Conservation (phyloP, 2,797 vertebrate species). For the Chelmon rostratus region DNA sequence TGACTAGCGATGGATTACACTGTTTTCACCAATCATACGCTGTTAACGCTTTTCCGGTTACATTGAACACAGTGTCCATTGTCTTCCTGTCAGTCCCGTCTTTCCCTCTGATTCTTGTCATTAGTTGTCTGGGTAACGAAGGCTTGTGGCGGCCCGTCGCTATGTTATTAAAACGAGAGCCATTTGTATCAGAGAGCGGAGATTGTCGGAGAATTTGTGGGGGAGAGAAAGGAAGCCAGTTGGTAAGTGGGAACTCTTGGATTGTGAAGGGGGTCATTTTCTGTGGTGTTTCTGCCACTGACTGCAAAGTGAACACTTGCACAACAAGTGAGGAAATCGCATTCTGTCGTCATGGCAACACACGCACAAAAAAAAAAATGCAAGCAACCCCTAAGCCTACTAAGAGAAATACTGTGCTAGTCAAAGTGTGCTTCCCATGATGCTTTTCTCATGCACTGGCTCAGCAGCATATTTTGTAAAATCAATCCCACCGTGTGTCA, state of each 20-base stretch:
- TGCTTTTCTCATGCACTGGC: constrained; percentile 4
- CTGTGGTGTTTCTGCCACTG: constrained; percentile 63
- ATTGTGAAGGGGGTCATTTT: constrained; percentile 78
- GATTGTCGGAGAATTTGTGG: constrained; percentile 61
- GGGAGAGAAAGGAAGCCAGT: constrained; percentile 68
- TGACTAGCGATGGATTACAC: constrained; percentile 15
- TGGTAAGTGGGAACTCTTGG: constrained; percentile 73
- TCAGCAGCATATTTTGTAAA: constrained; percentile 21
- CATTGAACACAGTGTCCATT: constrained; percentile 47
- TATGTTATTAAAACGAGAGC: constrained; percentile 78
- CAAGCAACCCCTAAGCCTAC: constrained; percentile 38
- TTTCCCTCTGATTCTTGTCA: constrained; percentile 69
- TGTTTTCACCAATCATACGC: constrained; percentile 12
- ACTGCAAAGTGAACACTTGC: constrained; percentile 67
- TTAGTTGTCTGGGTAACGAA: constrained; percentile 81
- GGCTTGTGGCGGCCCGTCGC: constrained; percentile 57
- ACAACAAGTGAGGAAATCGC: constrained; percentile 73
- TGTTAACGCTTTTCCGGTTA: constrained; percentile 43
- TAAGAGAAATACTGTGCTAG: constrained; percentile 38
- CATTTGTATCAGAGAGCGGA: constrained; percentile 67
- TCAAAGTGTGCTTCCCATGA: constrained; percentile 35
- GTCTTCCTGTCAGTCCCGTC: constrained; percentile 59
- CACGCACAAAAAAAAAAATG: constrained; percentile 36
- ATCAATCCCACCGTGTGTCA: neutral
- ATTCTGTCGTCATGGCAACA: constrained; percentile 82